Conservation (phyloP, 2,888 invertebrate genomes). For the Chrysolina oricalcia region DNA sequence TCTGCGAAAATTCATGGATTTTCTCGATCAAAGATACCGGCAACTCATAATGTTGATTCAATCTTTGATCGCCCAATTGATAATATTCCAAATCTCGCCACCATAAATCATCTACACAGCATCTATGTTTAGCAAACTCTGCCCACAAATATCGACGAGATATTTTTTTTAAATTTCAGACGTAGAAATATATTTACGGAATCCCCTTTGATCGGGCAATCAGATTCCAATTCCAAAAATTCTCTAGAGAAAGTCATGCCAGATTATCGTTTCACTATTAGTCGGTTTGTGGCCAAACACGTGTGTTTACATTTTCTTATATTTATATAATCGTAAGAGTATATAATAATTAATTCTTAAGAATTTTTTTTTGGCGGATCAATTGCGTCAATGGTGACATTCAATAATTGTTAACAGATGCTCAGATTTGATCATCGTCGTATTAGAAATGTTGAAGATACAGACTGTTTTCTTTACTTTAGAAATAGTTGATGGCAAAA, state of each 20-base stretch:
- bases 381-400: too few species aligned
- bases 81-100: neutral
- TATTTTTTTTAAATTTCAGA: neutral
- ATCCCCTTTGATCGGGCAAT: neutral
- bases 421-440: too few species aligned
- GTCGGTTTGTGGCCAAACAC: neutral
- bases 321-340: neutral
- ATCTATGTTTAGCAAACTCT: neutral
- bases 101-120: conserved; percentile 1
- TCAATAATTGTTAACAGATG: too few species aligned
- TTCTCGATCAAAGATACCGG: too few species aligned
- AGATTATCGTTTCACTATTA: neutral
- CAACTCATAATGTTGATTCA: neutral
- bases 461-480: too few species aligned
- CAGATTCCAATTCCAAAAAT: neutral
- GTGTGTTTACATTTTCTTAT: neutral
- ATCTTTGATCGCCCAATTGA: neutral
- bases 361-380: neutral
- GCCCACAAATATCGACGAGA: neutral
- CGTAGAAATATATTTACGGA: neutral
- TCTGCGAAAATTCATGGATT: too few species aligned
- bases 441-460: too few species aligned
- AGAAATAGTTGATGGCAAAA: too few species aligned
- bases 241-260: neutral
- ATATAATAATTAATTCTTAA: neutral